phyloP scores from a whole-genome alignment of 2,888 invertebrate genomes.

The Habrosyne pyritoides region DNA sequence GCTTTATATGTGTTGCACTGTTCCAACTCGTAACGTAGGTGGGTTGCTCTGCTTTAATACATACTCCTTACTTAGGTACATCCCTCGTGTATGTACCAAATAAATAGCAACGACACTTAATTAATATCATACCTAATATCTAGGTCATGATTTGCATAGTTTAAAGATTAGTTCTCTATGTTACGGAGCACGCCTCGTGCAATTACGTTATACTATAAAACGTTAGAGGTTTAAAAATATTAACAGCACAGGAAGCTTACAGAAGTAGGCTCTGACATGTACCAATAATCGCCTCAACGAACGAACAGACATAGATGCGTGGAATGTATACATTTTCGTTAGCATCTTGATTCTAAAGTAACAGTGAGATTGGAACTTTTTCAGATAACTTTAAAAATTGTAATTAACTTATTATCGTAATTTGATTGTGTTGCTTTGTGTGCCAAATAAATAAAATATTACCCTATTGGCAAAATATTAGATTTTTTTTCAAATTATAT shows the following conservation, averaged over 20 bases:
- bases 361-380: too few relatives aligned
- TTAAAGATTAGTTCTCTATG: not conserved
- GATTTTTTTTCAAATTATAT: too few relatives aligned
- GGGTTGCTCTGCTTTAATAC: constrained; percentile 42
- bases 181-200: not conserved
- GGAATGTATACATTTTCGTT: too few relatives aligned
- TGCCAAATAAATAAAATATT: too few relatives aligned
- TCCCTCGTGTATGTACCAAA: constrained; percentile 13
- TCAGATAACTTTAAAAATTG: too few relatives aligned
- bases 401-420: too few relatives aligned
- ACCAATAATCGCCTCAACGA: too few relatives aligned
- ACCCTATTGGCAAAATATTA: too few relatives aligned
- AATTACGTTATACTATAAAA: not conserved
- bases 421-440: too few relatives aligned
- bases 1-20: constrained; percentile 68
- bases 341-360: too few relatives aligned
- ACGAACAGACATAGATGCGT: not conserved
- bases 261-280: too few relatives aligned
- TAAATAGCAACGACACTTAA: constrained; percentile 16
- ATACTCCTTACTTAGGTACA: constrained; percentile 28
- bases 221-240: not conserved
- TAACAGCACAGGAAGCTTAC: too few relatives aligned
- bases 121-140: constrained; percentile 6
- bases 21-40: constrained; percentile 57
- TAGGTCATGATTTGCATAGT: not conserved